phyloP scores from a whole-genome alignment of 2,888 invertebrate genomes.

The Gastracanthus pulcherrimus region DNA sequence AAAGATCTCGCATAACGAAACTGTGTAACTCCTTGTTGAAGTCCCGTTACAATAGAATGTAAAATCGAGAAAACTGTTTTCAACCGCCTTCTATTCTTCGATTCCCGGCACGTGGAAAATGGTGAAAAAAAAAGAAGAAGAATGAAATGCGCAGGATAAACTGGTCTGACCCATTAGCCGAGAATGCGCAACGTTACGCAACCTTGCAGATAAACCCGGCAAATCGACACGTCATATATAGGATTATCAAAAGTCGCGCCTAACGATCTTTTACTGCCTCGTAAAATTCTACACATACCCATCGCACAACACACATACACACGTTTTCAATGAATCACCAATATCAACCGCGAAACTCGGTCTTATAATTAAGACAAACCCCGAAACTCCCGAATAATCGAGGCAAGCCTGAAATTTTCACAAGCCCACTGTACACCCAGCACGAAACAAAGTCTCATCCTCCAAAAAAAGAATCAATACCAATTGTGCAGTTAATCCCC shows the following conservation, averaged over 20 bases:
- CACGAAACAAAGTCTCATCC: too few species aligned
- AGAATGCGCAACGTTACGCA: slow-evolving; percentile 33
- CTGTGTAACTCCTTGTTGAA: background rate
- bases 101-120: background rate
- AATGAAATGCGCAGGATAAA: background rate
- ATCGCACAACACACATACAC: background rate
- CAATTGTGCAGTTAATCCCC: background rate
- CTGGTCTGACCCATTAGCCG: background rate
- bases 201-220: slow-evolving; percentile 6
- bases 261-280: background rate
- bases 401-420: background rate
- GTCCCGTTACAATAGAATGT: background rate
- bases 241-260: slow-evolving; percentile 7
- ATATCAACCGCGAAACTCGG: background rate
- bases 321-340: background rate
- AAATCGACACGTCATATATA: background rate
- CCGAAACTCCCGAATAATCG: background rate
- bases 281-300: background rate
- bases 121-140: background rate
- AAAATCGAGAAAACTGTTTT: background rate
- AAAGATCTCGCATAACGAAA: background rate
- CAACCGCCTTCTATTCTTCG: background rate
- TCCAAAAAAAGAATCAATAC: background rate
- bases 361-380: too few species aligned
- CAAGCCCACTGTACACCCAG: too few species aligned